phyloP scores from a whole-genome alignment of 2,113 vertebrate genomes.

The Tachycineta bicolor region DNA sequence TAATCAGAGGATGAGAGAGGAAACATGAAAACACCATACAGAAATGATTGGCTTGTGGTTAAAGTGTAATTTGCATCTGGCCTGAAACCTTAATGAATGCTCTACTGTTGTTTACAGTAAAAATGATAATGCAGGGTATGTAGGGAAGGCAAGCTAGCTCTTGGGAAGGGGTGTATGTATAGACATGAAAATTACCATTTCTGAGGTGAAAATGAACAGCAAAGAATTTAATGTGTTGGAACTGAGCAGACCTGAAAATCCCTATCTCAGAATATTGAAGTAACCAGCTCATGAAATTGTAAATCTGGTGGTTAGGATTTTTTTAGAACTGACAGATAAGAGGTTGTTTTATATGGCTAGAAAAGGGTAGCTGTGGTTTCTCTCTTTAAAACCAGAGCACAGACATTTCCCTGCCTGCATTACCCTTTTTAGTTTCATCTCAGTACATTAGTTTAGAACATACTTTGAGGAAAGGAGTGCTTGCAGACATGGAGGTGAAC shows the following conservation, averaged over 20 bases:
- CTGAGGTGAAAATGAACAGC: background rate
- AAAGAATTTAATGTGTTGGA: background rate
- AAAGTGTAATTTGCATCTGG: background rate
- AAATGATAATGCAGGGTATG: background rate
- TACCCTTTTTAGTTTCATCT: background rate
- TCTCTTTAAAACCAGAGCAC: background rate
- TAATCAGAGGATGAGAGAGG: background rate
- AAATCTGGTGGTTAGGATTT: background rate
- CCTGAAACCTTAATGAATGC: background rate
- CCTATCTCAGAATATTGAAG: background rate
- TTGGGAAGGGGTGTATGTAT: background rate
- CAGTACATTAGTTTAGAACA: background rate
- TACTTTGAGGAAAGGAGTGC: background rate
- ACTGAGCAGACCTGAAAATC: background rate
- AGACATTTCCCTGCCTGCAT: background rate
- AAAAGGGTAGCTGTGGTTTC: background rate
- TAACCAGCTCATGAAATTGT: background rate
- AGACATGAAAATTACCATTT: constrained; percentile 8
- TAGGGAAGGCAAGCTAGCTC: background rate
- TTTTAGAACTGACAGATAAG: background rate
- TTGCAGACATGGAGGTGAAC: background rate
- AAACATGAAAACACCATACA: background rate
- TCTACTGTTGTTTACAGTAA: constrained; percentile 12
- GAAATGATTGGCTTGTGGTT: background rate
- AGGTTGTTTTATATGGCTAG: background rate